Base-by-base conservation (phyloP, 2,113 vertebrate species). In the Apodemus speciosus region DNA sequence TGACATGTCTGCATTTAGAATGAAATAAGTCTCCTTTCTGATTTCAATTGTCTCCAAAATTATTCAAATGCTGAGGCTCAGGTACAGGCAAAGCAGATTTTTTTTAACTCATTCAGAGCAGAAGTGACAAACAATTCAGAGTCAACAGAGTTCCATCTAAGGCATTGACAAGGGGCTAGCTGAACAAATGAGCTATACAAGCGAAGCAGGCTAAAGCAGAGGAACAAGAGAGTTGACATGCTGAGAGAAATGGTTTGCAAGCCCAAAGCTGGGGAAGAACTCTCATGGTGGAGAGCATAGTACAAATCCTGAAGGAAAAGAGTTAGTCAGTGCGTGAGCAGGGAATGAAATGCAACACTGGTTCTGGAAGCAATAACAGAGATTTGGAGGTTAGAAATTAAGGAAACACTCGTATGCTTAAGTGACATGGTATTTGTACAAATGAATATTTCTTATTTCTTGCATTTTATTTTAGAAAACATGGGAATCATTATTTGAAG, bases 1-100 rank as follows among this genome's bases (percentile, higher is more conserved):
- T 69, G 58, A 77, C 46, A 73, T 87, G 72, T 11, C 38, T 89
- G 27, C 27, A 81, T 81, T 69, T 88, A 81, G 27, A 91, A 91
- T 58, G 9, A 49, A 89, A 76, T 95, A 27, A 32, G 43, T 66
- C 64, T 91, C 83, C 49, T 32, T 62, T 51, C 58, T 46, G 43
- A 85, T 20, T 71, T 4, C 3, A 72, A 60, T 20, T 89, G 88
- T 89, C 46, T 60, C 40, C 40, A 84, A 76, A 9, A 79, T 71
- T 87, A 77, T 77, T 85, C 14, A 94, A 43, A 43, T 86, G 27
- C 35, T 71, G 32, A 81, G n/a, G 40, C 11, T 89, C 66, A 92
- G 77, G 56, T 25, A 88, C 46, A 92, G 35, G 71, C 27, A 94
- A 84, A 87, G 46, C 2, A 71, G 89, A 66, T 35, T 88, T 73